A percentile compares a stretch with the other conserved stretches of the same genome.
phyloP scores from a whole-genome alignment of 2,113 vertebrate genomes.

The Psittacus erithacus region DNA sequence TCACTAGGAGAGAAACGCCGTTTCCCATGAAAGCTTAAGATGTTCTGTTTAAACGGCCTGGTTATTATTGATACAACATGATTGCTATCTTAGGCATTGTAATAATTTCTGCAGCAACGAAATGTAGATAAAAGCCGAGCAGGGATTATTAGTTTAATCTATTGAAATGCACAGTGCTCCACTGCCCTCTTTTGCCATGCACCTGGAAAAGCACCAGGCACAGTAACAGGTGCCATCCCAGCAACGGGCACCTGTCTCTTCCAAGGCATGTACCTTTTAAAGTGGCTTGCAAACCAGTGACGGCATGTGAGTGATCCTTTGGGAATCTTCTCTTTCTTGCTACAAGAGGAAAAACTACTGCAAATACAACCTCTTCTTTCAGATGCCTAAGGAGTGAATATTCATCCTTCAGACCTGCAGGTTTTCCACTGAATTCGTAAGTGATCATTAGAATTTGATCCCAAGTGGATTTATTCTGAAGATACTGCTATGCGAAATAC shows the following conservation, averaged over 20 bases:
- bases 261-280: neutral
- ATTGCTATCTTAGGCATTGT: neutral
- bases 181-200: constrained; percentile 60
- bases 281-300: neutral
- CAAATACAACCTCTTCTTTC: neutral
- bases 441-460: neutral
- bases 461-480: neutral
- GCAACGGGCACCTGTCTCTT: neutral
- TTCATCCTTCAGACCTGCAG: neutral
- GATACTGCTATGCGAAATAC: neutral
- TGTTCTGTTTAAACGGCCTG: neutral
- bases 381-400: neutral
- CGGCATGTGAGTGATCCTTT: neutral
- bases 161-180: constrained; percentile 1
- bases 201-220: constrained; percentile 35
- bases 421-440: neutral
- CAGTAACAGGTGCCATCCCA: neutral
- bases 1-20: neutral
- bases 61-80: neutral
- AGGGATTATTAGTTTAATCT: neutral
- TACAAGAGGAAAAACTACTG: neutral
- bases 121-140: neutral
- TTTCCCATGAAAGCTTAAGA: neutral
- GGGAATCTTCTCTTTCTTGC: neutral
- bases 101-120: neutral